These are phyloP conservation scores for Galeruca laticollis DNA, from an alignment of 2,888 invertebrate genomes.

Conservation along the genomic window DNA sequence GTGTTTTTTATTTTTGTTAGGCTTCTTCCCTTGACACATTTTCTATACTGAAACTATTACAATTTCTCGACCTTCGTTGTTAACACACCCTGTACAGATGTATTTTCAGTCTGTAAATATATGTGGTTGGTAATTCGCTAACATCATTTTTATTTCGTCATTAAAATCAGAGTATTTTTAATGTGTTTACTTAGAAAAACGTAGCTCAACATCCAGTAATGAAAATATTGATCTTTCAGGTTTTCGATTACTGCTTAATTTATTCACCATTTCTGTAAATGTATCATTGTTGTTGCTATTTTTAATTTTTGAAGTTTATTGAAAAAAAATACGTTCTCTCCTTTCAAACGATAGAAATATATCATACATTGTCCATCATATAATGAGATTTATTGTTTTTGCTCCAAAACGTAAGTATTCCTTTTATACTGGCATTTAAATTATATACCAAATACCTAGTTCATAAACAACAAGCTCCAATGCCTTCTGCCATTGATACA, in stretches of 20 bases:
- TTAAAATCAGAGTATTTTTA: slow-evolving; percentile 8
- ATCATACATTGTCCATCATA: too few relatives aligned
- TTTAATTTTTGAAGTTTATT: not conserved
- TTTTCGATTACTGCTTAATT: not conserved
- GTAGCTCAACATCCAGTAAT: not conserved
- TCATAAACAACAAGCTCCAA: too few relatives aligned
- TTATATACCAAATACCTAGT: too few relatives aligned
- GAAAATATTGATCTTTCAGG: slow-evolving; percentile 7
- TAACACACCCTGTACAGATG: not conserved
- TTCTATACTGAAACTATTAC: not conserved
- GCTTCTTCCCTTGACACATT: not conserved
- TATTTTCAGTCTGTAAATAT: not conserved
- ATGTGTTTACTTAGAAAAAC: not conserved
- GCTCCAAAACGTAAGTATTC: too few relatives aligned
- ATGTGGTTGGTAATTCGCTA: slow-evolving; percentile 2
- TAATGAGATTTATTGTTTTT: too few relatives aligned
- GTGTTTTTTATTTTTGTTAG: not conserved
- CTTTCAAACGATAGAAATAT: too few relatives aligned
- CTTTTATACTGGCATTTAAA: too few relatives aligned
- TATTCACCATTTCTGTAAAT: slow-evolving; percentile 3
- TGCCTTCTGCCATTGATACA: too few relatives aligned
- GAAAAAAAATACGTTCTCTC: too few relatives aligned
- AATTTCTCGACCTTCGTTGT: not conserved
- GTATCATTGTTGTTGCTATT: not conserved
- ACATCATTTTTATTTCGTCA: slow-evolving; percentile 5